A percentile compares a stretch with the other conserved stretches of the same genome.
Evolutionary conservation across 1,140 invertebrate species (phyloP).

Genomic region (Thereuonema tuberculata): DNA sequence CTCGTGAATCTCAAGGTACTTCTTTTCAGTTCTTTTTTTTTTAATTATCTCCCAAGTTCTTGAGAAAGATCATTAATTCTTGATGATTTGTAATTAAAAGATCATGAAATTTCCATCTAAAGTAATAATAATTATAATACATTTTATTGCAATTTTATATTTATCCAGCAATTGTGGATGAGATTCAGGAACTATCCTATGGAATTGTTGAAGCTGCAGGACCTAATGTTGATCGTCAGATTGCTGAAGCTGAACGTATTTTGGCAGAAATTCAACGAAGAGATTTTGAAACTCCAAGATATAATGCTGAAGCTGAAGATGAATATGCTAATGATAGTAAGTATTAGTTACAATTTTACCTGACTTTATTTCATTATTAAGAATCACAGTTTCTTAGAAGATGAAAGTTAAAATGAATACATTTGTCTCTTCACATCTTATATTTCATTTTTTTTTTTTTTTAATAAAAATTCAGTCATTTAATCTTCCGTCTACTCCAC

Average conservation of each 20-base stretch:
- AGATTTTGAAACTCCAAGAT: slow-evolving; percentile 35
- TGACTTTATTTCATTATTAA: too few species aligned
- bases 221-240: slow-evolving; percentile 57
- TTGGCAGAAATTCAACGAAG: slow-evolving; percentile 48
- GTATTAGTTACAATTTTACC: too few species aligned
- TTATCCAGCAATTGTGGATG: slow-evolving; percentile 38
- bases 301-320: slow-evolving; percentile 18
- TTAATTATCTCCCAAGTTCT: neutral
- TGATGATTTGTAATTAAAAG: too few species aligned
- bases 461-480: too few species aligned
- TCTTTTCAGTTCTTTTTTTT: slow-evolving; percentile 4
- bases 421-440: too few species aligned
- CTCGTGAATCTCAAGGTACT: slow-evolving; percentile 11
- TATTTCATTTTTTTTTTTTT: too few species aligned
- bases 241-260: slow-evolving; percentile 54
- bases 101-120: too few species aligned
- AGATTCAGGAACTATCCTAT: slow-evolving; percentile 48
- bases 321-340: slow-evolving; percentile 23
- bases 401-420: too few species aligned
- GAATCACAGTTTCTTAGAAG: too few species aligned
- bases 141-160: neutral
- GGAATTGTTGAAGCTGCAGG: slow-evolving; percentile 48
- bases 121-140: neutral
- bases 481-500: too few species aligned
- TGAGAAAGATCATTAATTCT: too few species aligned